Evolutionary conservation across 2,113 vertebrate species (phyloP).

Genomic region (Atrichornis clamosus): DNA sequence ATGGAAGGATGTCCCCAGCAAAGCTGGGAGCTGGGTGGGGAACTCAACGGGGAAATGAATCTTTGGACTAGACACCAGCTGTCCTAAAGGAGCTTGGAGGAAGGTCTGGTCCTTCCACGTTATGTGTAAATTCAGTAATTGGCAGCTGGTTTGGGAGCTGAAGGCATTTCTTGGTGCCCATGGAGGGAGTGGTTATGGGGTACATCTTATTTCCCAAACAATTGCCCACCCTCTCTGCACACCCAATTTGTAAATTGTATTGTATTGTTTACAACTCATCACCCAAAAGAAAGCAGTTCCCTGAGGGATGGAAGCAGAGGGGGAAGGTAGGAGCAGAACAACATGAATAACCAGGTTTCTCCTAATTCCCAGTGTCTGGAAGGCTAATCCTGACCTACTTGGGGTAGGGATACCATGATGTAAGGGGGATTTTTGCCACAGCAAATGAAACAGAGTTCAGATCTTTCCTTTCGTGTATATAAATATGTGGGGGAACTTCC

Average conservation of each 20-base stretch:
- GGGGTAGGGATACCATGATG: not conserved
- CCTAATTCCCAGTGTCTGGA: not conserved
- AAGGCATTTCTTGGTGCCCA: not conserved
- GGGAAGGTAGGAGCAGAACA: not conserved
- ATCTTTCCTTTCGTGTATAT: not conserved
- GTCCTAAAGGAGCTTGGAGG: not conserved
- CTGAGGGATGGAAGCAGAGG: not conserved
- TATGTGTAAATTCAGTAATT: not conserved
- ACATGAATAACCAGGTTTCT: not conserved
- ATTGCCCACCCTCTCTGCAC: not conserved
- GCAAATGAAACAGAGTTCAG: not conserved
- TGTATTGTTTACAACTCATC: not conserved
- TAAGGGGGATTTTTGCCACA: not conserved
- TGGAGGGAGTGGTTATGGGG: not conserved
- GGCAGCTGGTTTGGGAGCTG: not conserved
- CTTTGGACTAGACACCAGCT: not conserved
- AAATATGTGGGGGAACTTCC: not conserved
- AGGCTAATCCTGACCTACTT: not conserved
- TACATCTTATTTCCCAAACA: conserved; percentile 1
- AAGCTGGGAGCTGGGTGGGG: not conserved
- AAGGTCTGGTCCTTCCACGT: not conserved
- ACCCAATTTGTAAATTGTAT: not conserved
- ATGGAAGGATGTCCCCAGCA: not conserved
- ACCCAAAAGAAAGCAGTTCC: not conserved
- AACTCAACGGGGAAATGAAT: not conserved